phyloP scores from a whole-genome alignment of 2,888 invertebrate genomes.

The Sthenelais limicola region DNA sequence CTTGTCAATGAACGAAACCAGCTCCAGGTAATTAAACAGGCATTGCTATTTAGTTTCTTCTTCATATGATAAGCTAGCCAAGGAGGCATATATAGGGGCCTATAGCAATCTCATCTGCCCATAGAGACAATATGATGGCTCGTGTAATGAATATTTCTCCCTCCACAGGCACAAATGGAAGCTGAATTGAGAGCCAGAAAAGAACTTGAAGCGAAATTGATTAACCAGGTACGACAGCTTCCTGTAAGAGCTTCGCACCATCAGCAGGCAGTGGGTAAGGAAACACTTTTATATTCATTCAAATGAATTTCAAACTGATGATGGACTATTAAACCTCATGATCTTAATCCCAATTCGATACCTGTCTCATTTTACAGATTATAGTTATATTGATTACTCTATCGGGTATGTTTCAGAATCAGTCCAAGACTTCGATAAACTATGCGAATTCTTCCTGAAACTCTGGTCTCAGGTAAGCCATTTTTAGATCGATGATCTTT shows the following conservation, averaged over 20 bases:
- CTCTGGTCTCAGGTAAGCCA: slow-evolving; percentile 29
- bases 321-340: too few relatives aligned
- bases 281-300: too few relatives aligned
- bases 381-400: too few relatives aligned
- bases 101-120: background rate
- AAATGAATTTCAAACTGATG: too few relatives aligned
- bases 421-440: slow-evolving; percentile 26
- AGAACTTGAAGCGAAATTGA: slow-evolving; percentile 4
- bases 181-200: slow-evolving; percentile 13
- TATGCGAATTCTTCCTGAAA: slow-evolving; percentile 30
- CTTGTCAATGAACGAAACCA: slow-evolving; percentile 43
- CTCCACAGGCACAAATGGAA: slow-evolving; percentile 19
- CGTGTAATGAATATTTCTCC: background rate
- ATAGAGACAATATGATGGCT: slow-evolving; percentile 3
- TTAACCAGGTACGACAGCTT: slow-evolving; percentile 3
- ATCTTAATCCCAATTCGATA: too few relatives aligned
- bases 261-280: slow-evolving; percentile 30
- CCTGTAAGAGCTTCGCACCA: slow-evolving; percentile 21
- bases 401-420: slow-evolving; percentile 40
- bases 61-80: too few relatives aligned
- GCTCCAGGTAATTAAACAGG: slow-evolving; percentile 42
- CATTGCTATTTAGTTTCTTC: too few relatives aligned
- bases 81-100: background rate
- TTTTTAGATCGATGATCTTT: too few relatives aligned
- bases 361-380: too few relatives aligned